Base-by-base conservation (phyloP, 64 coral and sea anemone genomes). In the Catalaphyllia jardinei region DNA sequence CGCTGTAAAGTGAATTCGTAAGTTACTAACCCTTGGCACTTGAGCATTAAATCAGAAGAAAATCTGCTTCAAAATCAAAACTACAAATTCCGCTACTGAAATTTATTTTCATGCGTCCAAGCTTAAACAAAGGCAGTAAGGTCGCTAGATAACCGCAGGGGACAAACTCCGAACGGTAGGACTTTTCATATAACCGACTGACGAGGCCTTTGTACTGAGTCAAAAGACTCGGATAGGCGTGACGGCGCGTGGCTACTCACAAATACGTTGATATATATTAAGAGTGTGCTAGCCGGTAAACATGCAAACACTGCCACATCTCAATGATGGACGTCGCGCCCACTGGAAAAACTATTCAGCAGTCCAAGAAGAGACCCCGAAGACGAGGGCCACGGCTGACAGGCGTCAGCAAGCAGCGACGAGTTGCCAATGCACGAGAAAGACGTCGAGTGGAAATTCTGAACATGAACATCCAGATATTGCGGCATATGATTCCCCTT, bases 391-490 rank as follows among this genome's bases (percentile, higher is more conserved):
- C 90, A 0, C 72, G 90, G 10, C 90, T 92, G 7, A 92, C 90
- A 25, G 90, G 90, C 38, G 90, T 92, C 0, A 92, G 90, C 90
- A 92, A 92, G 61, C 90, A 92, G 83, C 86, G 90, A 19, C 35
- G 90, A 38, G 62, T 92, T 18, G 90, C 90, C 15, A 92, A 92
- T n/a, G 90, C 90, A 27, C 82, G 90, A n/a, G 90, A 92, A 60
- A 77, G 90, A 54, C 75, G 85, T 15, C 82, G 90, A 31, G 90
- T 92, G 39, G 82, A 92, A 71, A 92, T 92, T 57, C 61, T 92
- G 3, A 92, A 92, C 75, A 92, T 80, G 90, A 92, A 92, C n/a
- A 92, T 92, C 61, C 90, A 92, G 77, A 86, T 92, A 18, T 42
- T 92, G 19, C 60, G 90, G 33, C 82, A 92, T 16, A 46, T 92